Evolutionary conservation across 2,888 invertebrate genomes (phyloP), one percentile per base, ranked within the genome.

Genomic region (Phaonia tiefii): DNA sequence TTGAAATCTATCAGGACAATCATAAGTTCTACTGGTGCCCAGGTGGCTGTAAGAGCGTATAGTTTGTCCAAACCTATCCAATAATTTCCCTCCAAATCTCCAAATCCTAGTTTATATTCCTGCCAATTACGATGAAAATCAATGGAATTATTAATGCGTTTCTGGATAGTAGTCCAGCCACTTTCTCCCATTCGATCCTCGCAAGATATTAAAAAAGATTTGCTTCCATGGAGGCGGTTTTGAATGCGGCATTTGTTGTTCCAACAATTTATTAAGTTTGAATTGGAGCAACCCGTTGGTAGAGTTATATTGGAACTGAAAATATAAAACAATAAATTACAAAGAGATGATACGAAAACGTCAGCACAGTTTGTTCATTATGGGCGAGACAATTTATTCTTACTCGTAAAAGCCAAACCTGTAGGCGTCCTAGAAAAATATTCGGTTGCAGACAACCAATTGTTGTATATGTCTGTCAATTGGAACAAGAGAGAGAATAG

Each of bases 41-140:
- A 42, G 8, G 17, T 46, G 10, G 17, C 25, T 1, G 63, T 72
- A n/a, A 72, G 31, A 5, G 31, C 39, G 46, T 72, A 20, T 15
- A 72, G 46, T 63, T 72, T 72, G 20, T 72, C 72, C 22, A 72
- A 49, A 5, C 72, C 72, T 8, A 72, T 72, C n/a, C 60, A 72
- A 49, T 63, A 63, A 22, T 72, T 60, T 0, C 72, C 72, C 37
- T 72, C 72, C 20, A 72, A 37, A 72, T 51, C 11, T 11, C 72
- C 72, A n/a, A 72, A 72, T 2, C 72, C 72, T 11, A 20, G 1
- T 22, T 72, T 72, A 20, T 72, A 72, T 10, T 72, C 72, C 5
- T 49, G 25, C 72, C 72, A 72, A 15, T 39, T n/a, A n/a, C 58
- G 71, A 60, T 60, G 46, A 11, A 71, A 71, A 17, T 60, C 58